Evolutionary conservation across 2,888 invertebrate species (phyloP).

Genomic region (Furcula furcula): DNA sequence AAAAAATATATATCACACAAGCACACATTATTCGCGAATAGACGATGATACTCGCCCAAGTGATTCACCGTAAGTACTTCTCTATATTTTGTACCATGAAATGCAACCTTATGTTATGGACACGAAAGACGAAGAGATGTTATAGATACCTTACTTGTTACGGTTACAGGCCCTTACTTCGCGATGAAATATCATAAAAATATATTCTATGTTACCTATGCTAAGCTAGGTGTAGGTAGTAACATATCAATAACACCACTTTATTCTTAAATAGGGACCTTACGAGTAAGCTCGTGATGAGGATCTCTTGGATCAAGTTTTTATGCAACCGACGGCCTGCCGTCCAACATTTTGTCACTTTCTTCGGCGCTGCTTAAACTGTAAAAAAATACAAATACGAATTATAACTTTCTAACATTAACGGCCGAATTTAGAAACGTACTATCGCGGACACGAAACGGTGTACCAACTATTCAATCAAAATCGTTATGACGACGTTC

Average conservation of each 20-base stretch:
- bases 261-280: slow-evolving; percentile 46
- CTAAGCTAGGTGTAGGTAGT: slow-evolving; percentile 27
- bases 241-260: slow-evolving; percentile 42
- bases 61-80: slow-evolving; percentile 33
- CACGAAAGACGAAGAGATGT: slow-evolving; percentile 43
- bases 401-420: no score
- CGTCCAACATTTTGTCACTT: slow-evolving; percentile 88
- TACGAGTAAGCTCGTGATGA: slow-evolving; percentile 46
- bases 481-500: no score
- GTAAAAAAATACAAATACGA: slow-evolving; percentile 49
- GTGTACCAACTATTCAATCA: no score
- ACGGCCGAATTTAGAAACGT: no score
- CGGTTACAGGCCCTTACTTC: slow-evolving; percentile 13
- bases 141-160: slow-evolving; percentile 30
- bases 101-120: slow-evolving; percentile 59
- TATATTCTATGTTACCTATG: slow-evolving; percentile 55
- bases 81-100: slow-evolving; percentile 68
- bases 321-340: slow-evolving; percentile 86
- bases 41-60: slow-evolving; percentile 31
- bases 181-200: slow-evolving; percentile 50
- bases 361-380: slow-evolving; percentile 86
- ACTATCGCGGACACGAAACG: no score
- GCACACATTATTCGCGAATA: slow-evolving; percentile 43
- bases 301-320: slow-evolving; percentile 24
- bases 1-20: slow-evolving; percentile 49